Conservation (phyloP, 2,797 vertebrate species). For the Anguilla anguilla region DNA sequence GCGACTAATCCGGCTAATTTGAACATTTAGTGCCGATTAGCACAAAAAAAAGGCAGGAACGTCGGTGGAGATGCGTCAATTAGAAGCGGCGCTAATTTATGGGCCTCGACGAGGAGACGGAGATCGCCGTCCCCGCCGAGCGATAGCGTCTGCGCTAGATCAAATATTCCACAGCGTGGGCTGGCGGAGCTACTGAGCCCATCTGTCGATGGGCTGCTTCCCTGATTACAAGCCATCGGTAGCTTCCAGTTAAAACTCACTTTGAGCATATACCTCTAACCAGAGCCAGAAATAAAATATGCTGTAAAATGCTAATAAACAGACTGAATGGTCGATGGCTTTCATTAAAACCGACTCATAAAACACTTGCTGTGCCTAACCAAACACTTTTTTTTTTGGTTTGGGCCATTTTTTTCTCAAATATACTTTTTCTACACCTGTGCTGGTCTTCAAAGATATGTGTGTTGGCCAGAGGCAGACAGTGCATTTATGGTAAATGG, state of each 20-base stretch:
- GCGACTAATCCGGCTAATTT: background rate
- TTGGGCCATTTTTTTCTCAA: background rate
- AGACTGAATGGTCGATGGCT: background rate
- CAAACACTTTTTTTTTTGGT: background rate
- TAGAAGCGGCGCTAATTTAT: slow-evolving; percentile 15
- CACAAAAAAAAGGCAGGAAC: background rate
- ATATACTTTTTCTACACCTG: background rate
- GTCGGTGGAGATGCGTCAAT: background rate
- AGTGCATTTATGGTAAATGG: background rate
- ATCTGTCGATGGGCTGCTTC: background rate
- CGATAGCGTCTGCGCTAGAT: background rate
- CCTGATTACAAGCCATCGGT: background rate
- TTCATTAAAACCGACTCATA: background rate
- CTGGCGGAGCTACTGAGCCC: background rate
- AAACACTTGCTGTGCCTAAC: no score
- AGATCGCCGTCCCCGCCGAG: background rate
- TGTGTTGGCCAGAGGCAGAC: background rate
- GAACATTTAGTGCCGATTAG: slow-evolving; percentile 5
- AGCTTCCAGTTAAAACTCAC: background rate
- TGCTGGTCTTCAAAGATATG: background rate
- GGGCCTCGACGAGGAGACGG: background rate
- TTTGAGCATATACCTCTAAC: background rate
- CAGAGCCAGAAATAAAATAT: background rate
- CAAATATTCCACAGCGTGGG: background rate
- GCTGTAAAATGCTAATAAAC: background rate